Evolutionary conservation across 2,888 invertebrate genomes (phyloP).

Genomic region (Zygothrica quintamaculata): DNA sequence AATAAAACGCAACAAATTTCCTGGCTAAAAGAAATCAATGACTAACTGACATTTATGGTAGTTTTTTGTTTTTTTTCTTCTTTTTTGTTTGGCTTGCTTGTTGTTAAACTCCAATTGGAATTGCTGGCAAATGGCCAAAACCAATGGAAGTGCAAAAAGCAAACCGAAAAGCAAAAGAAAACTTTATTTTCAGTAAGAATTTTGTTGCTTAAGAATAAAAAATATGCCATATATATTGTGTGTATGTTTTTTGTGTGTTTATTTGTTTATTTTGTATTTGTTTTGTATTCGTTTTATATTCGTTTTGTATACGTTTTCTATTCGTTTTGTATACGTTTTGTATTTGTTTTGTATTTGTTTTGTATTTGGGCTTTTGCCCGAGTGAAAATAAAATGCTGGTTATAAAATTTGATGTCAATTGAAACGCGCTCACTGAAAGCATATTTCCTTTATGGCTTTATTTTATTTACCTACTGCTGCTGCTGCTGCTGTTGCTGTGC

Average conservation of each 20-base stretch:
- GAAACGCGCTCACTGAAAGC: slow-evolving; percentile 65
- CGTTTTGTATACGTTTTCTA: too few relatives aligned
- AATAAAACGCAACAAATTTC: slow-evolving; percentile 19
- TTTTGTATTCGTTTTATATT: slow-evolving; percentile 7
- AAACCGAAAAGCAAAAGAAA: slow-evolving; percentile 15
- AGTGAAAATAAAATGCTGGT: slow-evolving; percentile 67
- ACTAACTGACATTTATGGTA: slow-evolving; percentile 61
- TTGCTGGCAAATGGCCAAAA: slow-evolving; percentile 51
- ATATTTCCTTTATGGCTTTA: slow-evolving; percentile 73
- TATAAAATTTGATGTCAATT: slow-evolving; percentile 74
- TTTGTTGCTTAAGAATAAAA: slow-evolving; percentile 23
- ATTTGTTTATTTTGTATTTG: slow-evolving; percentile 26
- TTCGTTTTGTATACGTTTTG: too few relatives aligned
- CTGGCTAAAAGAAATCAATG: slow-evolving; percentile 50
- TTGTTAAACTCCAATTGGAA: slow-evolving; percentile 31
- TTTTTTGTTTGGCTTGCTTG: too few relatives aligned
- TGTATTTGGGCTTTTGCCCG: slow-evolving; percentile 21
- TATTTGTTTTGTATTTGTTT: slow-evolving; percentile 24
- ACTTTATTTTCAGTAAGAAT: slow-evolving; percentile 35
- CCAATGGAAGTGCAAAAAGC: not conserved
- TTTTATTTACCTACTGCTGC: slow-evolving; percentile 68
- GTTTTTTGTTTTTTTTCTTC: slow-evolving; percentile 34
- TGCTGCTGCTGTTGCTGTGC: slow-evolving; percentile 23
- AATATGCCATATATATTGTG: too few relatives aligned
- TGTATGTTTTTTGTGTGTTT: too few relatives aligned